Evolutionary conservation across 2,797 vertebrate species (phyloP).

Genomic region (Sebastes minor): DNA sequence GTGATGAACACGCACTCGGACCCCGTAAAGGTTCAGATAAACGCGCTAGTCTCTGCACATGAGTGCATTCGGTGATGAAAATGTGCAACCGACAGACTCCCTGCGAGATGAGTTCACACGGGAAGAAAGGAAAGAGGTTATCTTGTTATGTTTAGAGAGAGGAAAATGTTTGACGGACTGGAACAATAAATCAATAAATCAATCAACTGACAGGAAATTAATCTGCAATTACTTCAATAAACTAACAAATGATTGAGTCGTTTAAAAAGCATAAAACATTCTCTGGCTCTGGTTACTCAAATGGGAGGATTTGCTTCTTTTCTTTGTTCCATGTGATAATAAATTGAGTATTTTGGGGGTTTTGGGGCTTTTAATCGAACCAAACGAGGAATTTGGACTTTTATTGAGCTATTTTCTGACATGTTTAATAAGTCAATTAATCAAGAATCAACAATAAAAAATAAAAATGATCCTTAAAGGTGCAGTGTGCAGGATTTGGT

Average conservation of each 20-base stretch:
- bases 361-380: background rate
- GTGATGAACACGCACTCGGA: conserved; percentile 35
- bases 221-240: background rate
- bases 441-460: background rate
- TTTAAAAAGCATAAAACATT: background rate
- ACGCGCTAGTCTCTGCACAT: background rate
- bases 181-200: background rate
- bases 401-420: background rate
- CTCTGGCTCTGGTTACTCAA: background rate
- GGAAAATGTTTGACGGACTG: background rate
- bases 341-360: too few species aligned
- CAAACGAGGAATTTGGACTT: background rate
- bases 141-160: background rate
- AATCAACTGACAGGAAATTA: too few species aligned
- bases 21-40: conserved; percentile 3
- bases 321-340: background rate
- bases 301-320: background rate
- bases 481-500: too few species aligned
- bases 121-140: background rate
- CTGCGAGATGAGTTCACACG: background rate
- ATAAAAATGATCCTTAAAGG: background rate
- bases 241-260: background rate
- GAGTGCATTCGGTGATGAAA: background rate
- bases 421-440: too few species aligned
- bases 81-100: background rate